Base-by-base conservation (phyloP, 1,140 invertebrate species). In the Calycopis cecrops region DNA sequence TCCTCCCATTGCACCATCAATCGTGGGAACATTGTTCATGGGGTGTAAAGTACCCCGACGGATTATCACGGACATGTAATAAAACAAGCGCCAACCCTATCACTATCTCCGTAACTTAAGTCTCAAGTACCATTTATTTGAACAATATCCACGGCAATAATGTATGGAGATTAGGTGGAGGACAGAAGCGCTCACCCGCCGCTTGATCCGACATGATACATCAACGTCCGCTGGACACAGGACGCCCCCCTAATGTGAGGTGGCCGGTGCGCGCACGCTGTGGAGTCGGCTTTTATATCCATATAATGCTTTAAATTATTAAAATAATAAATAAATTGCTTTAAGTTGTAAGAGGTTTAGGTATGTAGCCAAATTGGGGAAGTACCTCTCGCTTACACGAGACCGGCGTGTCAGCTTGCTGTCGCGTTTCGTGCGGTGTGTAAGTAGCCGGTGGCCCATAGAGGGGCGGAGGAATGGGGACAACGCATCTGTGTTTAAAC, bases 101-200 rank as follows among this genome's bases (percentile, higher is more conserved):
- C 21, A 49, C 55, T 57, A 57, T 49, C 34, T 42, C 49, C 62
- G 70, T 70, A 79, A 80, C 71, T 78, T 75, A 82, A 79, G 77
- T 76, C 76, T 70, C 63, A 69, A 78, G 78, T 73, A 83, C 69
- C 82, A 85, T 85, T 85, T 85, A 76, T 85, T 85, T 82, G 79
- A 75, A 78, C 82, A 83, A 80, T 81, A 82, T 75, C 76, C 82
- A 73, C 66, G 69, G 73, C 66, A 75, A 73, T 83, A 85, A 85
- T 85, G 77, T 85, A 85, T 85, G 82, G 82, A 85, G 82, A 85
- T 85, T 85, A 85, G 82, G 81, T 69, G 67, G 72, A 64, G 75
- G 82, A 85, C 81, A 80, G 80, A 82, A 76, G 79, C 73, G 75
- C 69, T 53, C 47, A 37, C 51, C 51, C 67, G 65, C 67, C 53